Evolutionary conservation across 2,888 invertebrate species (phyloP).

Genomic region (Drosophila barbarae): DNA sequence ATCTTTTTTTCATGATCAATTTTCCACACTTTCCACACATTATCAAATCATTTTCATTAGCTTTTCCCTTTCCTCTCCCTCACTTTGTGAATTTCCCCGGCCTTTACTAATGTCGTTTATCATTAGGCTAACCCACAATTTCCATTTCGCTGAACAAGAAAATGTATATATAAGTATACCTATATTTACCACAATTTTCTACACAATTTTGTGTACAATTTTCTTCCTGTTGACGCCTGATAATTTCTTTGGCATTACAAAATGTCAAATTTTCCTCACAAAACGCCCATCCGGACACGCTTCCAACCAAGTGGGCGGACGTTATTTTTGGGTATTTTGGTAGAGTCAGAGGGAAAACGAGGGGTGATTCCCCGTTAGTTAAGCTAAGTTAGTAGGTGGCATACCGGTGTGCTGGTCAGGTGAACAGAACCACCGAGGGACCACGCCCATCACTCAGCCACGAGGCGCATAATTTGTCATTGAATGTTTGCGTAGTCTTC

Average conservation of each 20-base stretch:
- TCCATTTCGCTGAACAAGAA: conserved; percentile 32
- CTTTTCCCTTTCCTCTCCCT: too few species aligned
- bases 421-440: conserved; percentile 33
- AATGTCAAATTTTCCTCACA: conserved; percentile 66
- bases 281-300: conserved; percentile 64
- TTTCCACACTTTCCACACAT: conserved; percentile 7
- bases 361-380: conserved; percentile 41
- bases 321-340: conserved; percentile 12
- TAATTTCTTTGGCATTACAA: conserved; percentile 68
- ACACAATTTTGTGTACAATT: conserved; percentile 52
- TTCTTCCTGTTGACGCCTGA: conserved; percentile 68
- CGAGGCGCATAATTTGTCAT: conserved; percentile 72
- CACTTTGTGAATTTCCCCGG: background rate
- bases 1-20: conserved; percentile 13
- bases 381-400: conserved; percentile 59
- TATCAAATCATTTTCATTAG: conserved; percentile 16
- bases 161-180: conserved; percentile 32
- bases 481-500: conserved; percentile 67
- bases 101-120: conserved; percentile 69
- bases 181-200: conserved; percentile 43
- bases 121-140: conserved; percentile 59
- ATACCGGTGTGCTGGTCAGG: conserved; percentile 52
- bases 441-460: conserved; percentile 53
- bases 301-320: conserved; percentile 31
- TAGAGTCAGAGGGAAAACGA: conserved; percentile 14